A percentile compares a stretch with the other conserved stretches of the same genome.
Evolutionary conservation across 2,797 vertebrate species (phyloP).

Genomic region (Ciconia nigra): DNA sequence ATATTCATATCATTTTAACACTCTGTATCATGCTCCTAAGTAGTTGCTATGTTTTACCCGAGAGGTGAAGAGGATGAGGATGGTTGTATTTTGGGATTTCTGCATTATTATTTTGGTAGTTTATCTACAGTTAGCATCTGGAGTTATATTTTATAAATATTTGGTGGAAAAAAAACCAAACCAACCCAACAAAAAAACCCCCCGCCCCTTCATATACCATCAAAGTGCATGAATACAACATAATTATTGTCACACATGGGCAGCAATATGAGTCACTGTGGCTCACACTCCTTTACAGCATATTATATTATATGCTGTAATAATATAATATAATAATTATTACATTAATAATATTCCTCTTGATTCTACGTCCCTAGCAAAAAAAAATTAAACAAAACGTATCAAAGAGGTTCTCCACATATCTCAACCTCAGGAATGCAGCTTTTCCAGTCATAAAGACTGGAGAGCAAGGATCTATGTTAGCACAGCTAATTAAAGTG

Average conservation of each 20-base stretch:
- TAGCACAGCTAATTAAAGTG: slow-evolving; percentile 20
- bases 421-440: slow-evolving; percentile 48
- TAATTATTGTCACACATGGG: not conserved
- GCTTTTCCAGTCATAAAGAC: not conserved
- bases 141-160: not conserved
- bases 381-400: not conserved
- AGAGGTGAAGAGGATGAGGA: not conserved
- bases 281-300: not conserved
- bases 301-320: too few species aligned
- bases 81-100: not conserved
- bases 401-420: slow-evolving; percentile 7
- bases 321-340: too few species aligned
- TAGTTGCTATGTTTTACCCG: not conserved
- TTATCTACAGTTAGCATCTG: not conserved
- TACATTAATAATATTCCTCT: too few species aligned
- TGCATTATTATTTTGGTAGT: not conserved
- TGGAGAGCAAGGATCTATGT: not conserved
- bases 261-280: not conserved
- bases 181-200: too few species aligned
- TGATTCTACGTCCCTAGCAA: not conserved
- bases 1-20: not conserved
- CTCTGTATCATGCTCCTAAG: not conserved
- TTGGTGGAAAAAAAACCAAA: not conserved
- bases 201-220: not conserved
- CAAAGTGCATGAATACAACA: not conserved